Evolutionary conservation across 2,113 vertebrate species (phyloP).

Genomic region (Lepus americanus): DNA sequence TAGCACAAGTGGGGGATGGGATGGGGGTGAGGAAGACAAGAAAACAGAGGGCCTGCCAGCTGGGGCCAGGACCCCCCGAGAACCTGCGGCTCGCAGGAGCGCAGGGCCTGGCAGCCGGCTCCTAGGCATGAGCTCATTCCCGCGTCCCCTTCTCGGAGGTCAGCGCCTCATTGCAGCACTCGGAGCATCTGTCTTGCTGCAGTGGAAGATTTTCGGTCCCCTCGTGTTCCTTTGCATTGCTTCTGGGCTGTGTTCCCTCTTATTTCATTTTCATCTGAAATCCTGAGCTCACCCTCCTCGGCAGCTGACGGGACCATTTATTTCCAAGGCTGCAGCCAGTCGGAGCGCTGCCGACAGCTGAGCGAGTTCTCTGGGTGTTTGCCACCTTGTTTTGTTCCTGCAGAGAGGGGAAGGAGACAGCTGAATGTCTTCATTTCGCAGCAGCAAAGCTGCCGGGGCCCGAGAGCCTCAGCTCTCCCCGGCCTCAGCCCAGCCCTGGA

Average conservation of each 20-base stretch:
- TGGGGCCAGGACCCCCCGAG: rapidly evolving
- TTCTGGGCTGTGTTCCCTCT: conserved; percentile 84
- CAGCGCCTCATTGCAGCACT: conserved; percentile 2
- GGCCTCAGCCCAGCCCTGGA: neutral
- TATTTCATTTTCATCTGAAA: conserved; percentile 85
- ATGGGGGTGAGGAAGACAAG: neutral
- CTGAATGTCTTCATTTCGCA: conserved; percentile 62
- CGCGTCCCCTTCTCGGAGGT: neutral
- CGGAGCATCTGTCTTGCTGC: conserved; percentile 68
- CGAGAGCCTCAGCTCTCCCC: neutral
- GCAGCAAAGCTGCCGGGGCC: neutral
- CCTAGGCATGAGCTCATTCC: neutral
- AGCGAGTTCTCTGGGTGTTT: conserved; percentile 34
- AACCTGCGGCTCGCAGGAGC: neutral
- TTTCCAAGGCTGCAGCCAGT: conserved; percentile 75
- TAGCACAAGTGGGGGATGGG: neutral
- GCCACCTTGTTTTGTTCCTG: conserved; percentile 70
- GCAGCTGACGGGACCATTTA: conserved; percentile 84
- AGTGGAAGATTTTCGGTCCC: conserved; percentile 81
- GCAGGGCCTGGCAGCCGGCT: neutral
- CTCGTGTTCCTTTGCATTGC: conserved; percentile 79
- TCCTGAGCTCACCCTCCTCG: conserved; percentile 74
- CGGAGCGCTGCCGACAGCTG: conserved; percentile 67
- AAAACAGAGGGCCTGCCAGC: neutral
- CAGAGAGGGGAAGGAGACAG: neutral